Conservation (phyloP, 2,797 vertebrate genomes). For the Karalla daura region DNA sequence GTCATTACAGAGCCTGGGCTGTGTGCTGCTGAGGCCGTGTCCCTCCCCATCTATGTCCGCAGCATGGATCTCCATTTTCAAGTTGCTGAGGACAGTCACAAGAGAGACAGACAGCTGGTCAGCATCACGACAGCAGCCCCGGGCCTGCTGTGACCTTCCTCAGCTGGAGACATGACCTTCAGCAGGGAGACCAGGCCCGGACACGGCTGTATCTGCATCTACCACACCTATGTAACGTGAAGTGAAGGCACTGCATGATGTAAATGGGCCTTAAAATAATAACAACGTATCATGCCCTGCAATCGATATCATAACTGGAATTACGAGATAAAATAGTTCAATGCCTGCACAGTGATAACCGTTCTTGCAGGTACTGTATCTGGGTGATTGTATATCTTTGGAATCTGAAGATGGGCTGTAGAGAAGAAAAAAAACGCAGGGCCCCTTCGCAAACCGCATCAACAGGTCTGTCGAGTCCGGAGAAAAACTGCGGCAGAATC, state of each 20-base stretch:
- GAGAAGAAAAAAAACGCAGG: background rate
- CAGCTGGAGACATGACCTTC: slow-evolving; percentile 67
- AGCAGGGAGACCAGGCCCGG: slow-evolving; percentile 35
- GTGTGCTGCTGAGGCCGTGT: too few species aligned
- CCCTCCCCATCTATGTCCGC: background rate
- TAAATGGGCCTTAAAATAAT: background rate
- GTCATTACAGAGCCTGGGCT: background rate
- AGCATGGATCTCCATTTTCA: background rate
- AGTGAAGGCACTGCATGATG: background rate
- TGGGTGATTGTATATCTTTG: background rate
- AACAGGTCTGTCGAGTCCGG: slow-evolving; percentile 62
- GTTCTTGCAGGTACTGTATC: background rate
- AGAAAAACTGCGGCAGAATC: slow-evolving; percentile 70
- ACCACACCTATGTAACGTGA: slow-evolving; percentile 19
- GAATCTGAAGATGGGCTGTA: background rate
- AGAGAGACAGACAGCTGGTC: background rate
- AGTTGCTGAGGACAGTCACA: background rate
- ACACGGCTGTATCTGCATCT: slow-evolving; percentile 36
- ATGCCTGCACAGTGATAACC: too few species aligned
- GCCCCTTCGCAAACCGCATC: slow-evolving; percentile 43
- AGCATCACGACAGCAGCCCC: slow-evolving; percentile 28
- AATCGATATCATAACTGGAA: too few species aligned
- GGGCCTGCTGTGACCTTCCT: slow-evolving; percentile 66
- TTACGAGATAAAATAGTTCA: too few species aligned
- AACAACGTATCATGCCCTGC: background rate